phyloP scores from a whole-genome alignment of 2,888 invertebrate genomes.

The Diloba caeruleocephala region DNA sequence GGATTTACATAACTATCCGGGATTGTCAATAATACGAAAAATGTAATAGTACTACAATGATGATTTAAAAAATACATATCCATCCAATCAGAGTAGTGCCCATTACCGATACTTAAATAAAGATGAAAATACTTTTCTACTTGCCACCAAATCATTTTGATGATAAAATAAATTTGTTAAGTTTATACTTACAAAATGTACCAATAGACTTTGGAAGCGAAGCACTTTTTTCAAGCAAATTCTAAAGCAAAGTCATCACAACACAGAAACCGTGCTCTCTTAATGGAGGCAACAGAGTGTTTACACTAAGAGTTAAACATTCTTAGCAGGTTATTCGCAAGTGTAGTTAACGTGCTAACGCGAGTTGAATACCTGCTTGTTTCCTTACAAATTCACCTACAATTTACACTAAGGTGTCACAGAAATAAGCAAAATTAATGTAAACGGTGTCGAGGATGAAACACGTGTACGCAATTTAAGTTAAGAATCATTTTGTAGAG shows the following conservation, averaged over 20 bases:
- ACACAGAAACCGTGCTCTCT: slow-evolving; percentile 12
- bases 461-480: slow-evolving; percentile 22
- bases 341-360: slow-evolving; percentile 47
- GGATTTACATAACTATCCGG: too few species aligned
- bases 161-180: too few species aligned
- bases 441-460: slow-evolving; percentile 27
- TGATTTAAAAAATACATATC: too few species aligned
- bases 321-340: slow-evolving; percentile 50
- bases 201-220: too few species aligned
- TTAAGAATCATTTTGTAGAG: slow-evolving; percentile 13
- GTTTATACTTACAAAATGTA: too few species aligned
- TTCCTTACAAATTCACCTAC: slow-evolving; percentile 47
- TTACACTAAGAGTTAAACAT: slow-evolving; percentile 40
- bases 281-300: slow-evolving; percentile 37
- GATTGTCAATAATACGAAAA: too few species aligned
- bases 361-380: slow-evolving; percentile 53
- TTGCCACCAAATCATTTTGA: too few species aligned
- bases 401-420: slow-evolving; percentile 47
- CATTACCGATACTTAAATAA: too few species aligned
- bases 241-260: not conserved
- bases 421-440: slow-evolving; percentile 53
- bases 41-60: too few species aligned
- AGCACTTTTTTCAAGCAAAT: slow-evolving; percentile 1
- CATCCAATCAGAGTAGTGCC: too few species aligned
- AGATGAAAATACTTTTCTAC: too few species aligned